Conservation (phyloP, 2,888 invertebrate genomes). For the Macropis europaea region DNA sequence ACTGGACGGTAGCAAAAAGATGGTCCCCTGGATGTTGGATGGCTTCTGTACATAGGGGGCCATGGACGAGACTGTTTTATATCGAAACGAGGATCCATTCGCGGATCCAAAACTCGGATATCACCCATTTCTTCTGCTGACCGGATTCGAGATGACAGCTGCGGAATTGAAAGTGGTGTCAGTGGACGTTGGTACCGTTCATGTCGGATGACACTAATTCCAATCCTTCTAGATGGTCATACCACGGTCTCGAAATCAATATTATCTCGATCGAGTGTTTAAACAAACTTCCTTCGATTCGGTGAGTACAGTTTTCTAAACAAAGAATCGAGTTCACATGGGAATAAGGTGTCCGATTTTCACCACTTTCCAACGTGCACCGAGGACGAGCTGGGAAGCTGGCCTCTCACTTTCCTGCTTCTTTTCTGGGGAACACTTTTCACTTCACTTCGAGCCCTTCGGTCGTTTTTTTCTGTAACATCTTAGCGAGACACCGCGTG, state of each 20-base stretch:
- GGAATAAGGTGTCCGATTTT: conserved; percentile 56
- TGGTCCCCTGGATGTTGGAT: conserved; percentile 70
- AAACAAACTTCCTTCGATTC: too few relatives aligned
- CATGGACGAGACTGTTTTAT: conserved; percentile 82
- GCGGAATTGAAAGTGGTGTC: conserved; percentile 24
- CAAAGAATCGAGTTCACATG: conserved; percentile 30
- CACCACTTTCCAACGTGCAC: conserved; percentile 63
- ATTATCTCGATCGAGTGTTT: neutral
- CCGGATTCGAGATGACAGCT: conserved; percentile 19
- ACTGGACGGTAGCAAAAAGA: conserved; percentile 80
- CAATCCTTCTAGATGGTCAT: neutral
- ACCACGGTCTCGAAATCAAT: neutral
- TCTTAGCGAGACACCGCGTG: neutral
- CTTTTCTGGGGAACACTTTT: conserved; percentile 31
- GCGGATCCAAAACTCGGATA: conserved; percentile 81
- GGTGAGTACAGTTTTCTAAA: too few relatives aligned
- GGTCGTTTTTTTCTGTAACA: neutral
- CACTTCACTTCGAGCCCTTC: conserved; percentile 46
- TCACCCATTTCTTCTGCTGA: conserved; percentile 80
- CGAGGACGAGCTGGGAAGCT: neutral
- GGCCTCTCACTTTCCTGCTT: conserved; percentile 37
- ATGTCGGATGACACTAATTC: conserved; percentile 6
- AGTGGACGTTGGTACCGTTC: conserved; percentile 15
- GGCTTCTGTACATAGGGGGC: conserved; percentile 84
- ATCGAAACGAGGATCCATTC: conserved; percentile 84